Conservation (phyloP, 2,797 vertebrate genomes). For the Cirrhinus mrigala region DNA sequence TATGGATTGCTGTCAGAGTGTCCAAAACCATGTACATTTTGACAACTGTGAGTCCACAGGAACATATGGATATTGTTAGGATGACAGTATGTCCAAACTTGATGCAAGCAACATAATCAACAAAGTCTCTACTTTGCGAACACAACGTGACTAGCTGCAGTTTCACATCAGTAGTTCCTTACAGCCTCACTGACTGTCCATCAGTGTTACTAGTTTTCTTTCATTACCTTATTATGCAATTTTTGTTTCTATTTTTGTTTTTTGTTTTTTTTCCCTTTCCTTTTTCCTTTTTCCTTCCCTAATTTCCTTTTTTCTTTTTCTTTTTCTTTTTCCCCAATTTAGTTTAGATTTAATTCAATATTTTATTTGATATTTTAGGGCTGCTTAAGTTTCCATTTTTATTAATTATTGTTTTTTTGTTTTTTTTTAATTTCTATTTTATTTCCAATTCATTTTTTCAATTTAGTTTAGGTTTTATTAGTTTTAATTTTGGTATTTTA, state of each 20-base stretch:
- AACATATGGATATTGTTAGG: conserved; percentile 39
- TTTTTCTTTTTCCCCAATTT: no score
- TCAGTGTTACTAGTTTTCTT: neutral
- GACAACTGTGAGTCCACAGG: conserved; percentile 17
- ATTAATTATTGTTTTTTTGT: no score
- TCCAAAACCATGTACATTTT: neutral
- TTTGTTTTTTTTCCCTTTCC: no score
- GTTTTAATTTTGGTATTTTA: no score
- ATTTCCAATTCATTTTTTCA: no score
- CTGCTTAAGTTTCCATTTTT: neutral
- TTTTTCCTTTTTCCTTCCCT: no score
- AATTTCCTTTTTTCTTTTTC: no score
- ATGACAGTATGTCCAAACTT: neutral
- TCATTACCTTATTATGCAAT: neutral
- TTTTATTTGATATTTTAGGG: neutral
- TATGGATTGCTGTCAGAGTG: conserved; percentile 29
- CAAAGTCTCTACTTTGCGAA: neutral
- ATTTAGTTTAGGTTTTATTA: no score
- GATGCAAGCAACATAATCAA: neutral
- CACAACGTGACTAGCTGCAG: neutral
- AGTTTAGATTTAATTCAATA: neutral
- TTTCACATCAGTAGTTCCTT: neutral
- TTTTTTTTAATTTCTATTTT: no score
- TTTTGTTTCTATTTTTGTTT: no score
- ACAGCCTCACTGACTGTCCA: neutral